Percentiles rank a stretch among this genome's conserved stretches.
Conservation (phyloP, 2,113 vertebrate genomes). For the Petrocephalus microphthalmus region DNA sequence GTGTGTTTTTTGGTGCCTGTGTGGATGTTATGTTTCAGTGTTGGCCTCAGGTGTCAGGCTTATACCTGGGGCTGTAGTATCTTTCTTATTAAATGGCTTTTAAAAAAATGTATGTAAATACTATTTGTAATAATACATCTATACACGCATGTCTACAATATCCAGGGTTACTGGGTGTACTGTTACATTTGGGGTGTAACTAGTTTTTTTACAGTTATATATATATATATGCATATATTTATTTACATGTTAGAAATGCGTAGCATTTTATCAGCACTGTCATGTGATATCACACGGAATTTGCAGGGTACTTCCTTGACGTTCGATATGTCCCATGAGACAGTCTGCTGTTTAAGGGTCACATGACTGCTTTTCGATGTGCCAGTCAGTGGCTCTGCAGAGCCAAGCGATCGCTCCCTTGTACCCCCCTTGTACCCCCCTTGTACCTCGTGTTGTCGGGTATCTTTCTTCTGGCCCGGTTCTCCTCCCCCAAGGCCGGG, state of each 20-base stretch:
- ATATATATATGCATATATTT: too few relatives aligned
- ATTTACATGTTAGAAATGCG: background rate
- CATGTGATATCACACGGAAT: background rate
- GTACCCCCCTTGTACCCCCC: too few relatives aligned
- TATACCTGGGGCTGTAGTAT: background rate
- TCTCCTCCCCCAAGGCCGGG: background rate
- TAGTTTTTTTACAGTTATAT: too few relatives aligned
- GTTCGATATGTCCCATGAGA: background rate
- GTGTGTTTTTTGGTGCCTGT: background rate
- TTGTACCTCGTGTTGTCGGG: background rate
- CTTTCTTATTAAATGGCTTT: too few relatives aligned
- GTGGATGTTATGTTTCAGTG: background rate
- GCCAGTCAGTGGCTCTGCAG: background rate
- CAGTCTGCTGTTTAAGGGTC: background rate
- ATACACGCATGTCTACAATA: too few relatives aligned
- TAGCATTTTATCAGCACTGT: background rate
- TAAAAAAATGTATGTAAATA: too few relatives aligned
- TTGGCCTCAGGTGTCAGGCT: background rate
- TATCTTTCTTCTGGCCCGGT: background rate
- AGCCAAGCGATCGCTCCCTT: too few relatives aligned
- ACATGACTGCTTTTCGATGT: background rate
- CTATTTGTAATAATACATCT: too few relatives aligned
- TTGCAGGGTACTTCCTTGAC: background rate
- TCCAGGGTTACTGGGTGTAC: too few relatives aligned
- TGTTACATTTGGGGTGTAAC: too few relatives aligned